Evolutionary conservation across 2,888 invertebrate species (phyloP).

Genomic region (Plebejus melissa): DNA sequence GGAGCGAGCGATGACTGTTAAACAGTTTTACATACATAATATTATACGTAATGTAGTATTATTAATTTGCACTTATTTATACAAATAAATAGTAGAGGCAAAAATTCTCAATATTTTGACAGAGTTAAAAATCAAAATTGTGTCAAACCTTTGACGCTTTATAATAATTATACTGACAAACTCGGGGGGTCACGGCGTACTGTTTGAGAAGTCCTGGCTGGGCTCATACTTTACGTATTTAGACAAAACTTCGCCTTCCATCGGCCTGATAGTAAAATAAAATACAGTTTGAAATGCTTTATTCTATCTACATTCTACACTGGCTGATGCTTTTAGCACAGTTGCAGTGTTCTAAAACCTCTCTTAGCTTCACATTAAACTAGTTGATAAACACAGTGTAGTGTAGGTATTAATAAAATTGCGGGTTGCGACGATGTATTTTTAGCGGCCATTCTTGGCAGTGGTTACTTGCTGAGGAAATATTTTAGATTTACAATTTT

Average conservation of each 20-base stretch:
- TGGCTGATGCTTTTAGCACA: not conserved
- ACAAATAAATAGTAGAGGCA: not conserved
- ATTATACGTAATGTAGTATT: not conserved
- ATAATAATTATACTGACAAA: not conserved
- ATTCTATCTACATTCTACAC: no score
- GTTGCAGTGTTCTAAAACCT: not conserved
- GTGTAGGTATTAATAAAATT: constrained; percentile 22
- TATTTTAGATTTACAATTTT: constrained; percentile 4
- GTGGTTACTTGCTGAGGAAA: constrained; percentile 11
- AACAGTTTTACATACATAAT: not conserved
- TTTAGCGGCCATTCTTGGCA: constrained; percentile 22
- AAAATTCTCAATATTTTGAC: not conserved
- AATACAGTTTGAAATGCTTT: no score
- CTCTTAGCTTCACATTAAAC: constrained; percentile 1
- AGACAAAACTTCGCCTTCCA: no score
- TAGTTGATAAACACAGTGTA: constrained; percentile 15
- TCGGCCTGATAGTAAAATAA: no score
- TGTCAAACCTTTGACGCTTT: no score
- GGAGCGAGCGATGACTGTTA: constrained; percentile 35
- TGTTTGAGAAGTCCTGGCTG: not conserved
- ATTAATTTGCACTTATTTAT: not conserved
- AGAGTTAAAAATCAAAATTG: not conserved
- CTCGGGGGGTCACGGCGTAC: not conserved
- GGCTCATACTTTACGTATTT: no score
- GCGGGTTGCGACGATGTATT: constrained; percentile 11